A percentile compares a stretch with the other conserved stretches of the same genome.
These are phyloP conservation scores for Ptilodon capucinus DNA, from an alignment of 2,888 invertebrate species.

Conservation along the genomic window DNA sequence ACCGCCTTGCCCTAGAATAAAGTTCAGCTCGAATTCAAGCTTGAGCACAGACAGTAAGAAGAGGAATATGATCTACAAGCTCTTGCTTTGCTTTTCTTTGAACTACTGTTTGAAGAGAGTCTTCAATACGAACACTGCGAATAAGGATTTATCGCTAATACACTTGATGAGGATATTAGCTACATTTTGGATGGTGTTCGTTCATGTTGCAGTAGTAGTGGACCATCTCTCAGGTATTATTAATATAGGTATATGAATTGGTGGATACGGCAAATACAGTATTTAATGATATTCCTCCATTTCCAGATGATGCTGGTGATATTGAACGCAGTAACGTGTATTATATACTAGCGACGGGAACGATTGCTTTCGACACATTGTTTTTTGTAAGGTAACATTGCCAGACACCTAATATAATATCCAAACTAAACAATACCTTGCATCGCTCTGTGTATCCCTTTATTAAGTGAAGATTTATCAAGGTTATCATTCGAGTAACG, in stretches of 20 bases:
- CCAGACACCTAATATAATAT: too few species aligned
- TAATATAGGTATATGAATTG: background rate
- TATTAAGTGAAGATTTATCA: too few species aligned
- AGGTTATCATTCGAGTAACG: too few species aligned
- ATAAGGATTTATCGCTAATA: constrained; percentile 78
- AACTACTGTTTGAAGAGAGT: constrained; percentile 67
- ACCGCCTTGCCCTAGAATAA: constrained; percentile 56
- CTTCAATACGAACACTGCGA: constrained; percentile 72
- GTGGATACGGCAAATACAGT: background rate
- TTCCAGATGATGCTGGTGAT: constrained; percentile 75
- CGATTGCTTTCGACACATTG: constrained; percentile 83
- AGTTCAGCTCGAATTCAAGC: constrained; percentile 62
- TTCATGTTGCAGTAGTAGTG: constrained; percentile 84
- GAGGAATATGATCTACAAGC: constrained; percentile 47
- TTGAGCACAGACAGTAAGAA: constrained; percentile 54
- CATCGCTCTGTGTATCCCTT: too few species aligned
- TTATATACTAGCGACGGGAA: constrained; percentile 79
- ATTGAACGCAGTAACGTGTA: constrained; percentile 68
- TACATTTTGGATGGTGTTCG: constrained; percentile 85
- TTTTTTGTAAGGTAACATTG: constrained; percentile 82
- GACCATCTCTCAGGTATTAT: constrained; percentile 84
- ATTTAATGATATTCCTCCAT: background rate
- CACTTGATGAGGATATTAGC: constrained; percentile 85
- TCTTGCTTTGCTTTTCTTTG: constrained; percentile 70
- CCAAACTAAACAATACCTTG: too few species aligned